Conservation (phyloP, 64 coral and sea anemone species). For the Platygyra sinensis region DNA sequence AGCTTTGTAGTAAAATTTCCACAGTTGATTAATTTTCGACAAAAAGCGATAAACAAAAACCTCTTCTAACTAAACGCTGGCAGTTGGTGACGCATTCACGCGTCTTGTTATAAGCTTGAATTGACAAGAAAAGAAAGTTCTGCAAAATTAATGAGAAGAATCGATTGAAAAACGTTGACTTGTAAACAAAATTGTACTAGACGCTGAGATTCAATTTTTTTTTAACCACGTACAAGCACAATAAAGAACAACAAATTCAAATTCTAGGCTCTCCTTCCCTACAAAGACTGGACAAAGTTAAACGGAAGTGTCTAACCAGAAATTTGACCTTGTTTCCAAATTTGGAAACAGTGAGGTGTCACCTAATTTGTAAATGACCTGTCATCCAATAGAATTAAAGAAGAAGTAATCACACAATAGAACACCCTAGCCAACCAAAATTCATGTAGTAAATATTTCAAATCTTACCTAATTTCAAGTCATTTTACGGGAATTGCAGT, state of each 20-base stretch:
- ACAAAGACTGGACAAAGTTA: background rate
- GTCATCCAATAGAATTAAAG: conserved; percentile 17
- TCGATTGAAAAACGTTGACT: background rate
- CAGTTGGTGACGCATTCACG: conserved; percentile 11
- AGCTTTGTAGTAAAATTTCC: conserved; percentile 13
- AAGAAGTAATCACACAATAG: conserved; percentile 42
- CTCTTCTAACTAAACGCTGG: background rate
- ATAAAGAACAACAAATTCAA: background rate
- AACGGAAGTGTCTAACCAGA: background rate
- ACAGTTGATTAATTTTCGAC: background rate
- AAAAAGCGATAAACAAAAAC: conserved; percentile 5
- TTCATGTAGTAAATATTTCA: conserved; percentile 47
- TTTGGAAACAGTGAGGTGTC: conserved; percentile 17
- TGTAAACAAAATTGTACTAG: background rate
- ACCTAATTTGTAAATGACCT: background rate
- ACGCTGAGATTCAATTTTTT: background rate
- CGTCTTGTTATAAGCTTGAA: no score
- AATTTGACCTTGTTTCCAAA: conserved; percentile 21
- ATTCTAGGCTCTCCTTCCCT: background rate
- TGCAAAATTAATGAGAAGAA: conserved; percentile 30
- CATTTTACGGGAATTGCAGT: conserved; percentile 36
- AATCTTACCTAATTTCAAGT: conserved; percentile 51
- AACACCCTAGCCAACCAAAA: conserved; percentile 44
- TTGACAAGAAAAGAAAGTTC: no score
- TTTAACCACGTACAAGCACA: background rate